Base-by-base conservation (phyloP, 1,140 invertebrate species). In the Holotrichia oblita region DNA sequence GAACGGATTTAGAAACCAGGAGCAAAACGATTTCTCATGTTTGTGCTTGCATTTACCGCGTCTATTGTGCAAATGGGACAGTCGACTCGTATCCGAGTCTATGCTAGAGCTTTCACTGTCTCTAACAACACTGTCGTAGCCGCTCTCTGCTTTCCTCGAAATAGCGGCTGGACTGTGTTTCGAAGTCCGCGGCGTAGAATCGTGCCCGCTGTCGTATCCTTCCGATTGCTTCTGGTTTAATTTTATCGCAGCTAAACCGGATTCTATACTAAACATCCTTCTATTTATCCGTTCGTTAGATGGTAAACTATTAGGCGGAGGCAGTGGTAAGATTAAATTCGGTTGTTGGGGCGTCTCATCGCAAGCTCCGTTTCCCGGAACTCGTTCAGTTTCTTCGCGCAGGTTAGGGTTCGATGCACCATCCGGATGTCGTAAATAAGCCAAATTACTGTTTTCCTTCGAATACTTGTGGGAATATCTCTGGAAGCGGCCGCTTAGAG, bases 351-450 rank as follows among this genome's bases (percentile, higher is more conserved):
- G 41, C 41, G 27, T 17, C 3, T 44, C n/a, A 40, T 75, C 34
- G 76, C 77, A 91, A 2, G 91, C 91, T 0, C 93, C 93, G 81
- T 93, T 94, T 6, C 93, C 91, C 0, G 93, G 93, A 82, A 91
- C 87, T 82, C 92, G 89, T 84, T 90, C 90, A 78, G 87, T 87
- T 88, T 93, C 93, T 87, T 92, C 92, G 55, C 91, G 91, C 82
- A 97, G 89, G 89, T 96, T 96, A 10, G 96, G 95, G 90, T 97
- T 96, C 4, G 96, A 97, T 34, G 96, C 95, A 48, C 95, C 95
- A 84, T 97, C 96, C 0, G 95, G 95, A 88, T 96, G 95, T 82
- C 94, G 89, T 12, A 96, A 87, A 78, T 92, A 92, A 3, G 94
- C 93, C 86, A 96, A 93, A 81, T 93, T 91, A 3, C 87, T 87